Conservation (phyloP, 2,888 invertebrate species). For the Augiades crinisus region DNA sequence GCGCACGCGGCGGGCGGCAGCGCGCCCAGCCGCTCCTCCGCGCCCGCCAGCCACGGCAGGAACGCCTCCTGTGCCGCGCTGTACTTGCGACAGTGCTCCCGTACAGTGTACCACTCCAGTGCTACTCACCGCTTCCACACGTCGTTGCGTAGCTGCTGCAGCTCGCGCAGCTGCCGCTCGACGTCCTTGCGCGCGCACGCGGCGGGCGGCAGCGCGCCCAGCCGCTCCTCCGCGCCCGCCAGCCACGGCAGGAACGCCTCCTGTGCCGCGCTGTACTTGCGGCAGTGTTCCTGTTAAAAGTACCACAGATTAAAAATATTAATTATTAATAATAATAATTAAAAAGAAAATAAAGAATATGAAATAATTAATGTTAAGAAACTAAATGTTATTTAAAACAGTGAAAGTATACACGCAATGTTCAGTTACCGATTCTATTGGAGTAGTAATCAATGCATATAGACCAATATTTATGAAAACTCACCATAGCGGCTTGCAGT, state of each 20-base stretch:
- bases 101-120: conserved; percentile 2
- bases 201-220: conserved; percentile 88
- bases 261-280: conserved; percentile 92
- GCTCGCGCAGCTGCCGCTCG: conserved; percentile 92
- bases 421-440: too few species aligned
- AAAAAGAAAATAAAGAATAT: too few species aligned
- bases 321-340: too few species aligned
- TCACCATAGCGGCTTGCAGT: conserved; percentile 90
- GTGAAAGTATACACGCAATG: too few species aligned
- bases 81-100: conserved; percentile 95
- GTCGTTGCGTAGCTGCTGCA: conserved; percentile 95
- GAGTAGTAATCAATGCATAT: too few species aligned
- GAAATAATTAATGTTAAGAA: too few species aligned
- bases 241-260: conserved; percentile 95
- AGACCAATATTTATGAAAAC: too few species aligned
- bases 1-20: conserved; percentile 91
- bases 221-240: conserved; percentile 91
- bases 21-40: conserved; percentile 44
- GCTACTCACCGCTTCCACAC: conserved; percentile 87
- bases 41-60: conserved; percentile 82
- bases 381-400: too few species aligned
- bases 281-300: conserved; percentile 87
- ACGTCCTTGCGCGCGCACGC: conserved; percentile 92
- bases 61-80: background rate
- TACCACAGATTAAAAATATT: background rate